Base-by-base conservation (phyloP, 1,140 invertebrate species). In the Zaprionus lachaisei region DNA sequence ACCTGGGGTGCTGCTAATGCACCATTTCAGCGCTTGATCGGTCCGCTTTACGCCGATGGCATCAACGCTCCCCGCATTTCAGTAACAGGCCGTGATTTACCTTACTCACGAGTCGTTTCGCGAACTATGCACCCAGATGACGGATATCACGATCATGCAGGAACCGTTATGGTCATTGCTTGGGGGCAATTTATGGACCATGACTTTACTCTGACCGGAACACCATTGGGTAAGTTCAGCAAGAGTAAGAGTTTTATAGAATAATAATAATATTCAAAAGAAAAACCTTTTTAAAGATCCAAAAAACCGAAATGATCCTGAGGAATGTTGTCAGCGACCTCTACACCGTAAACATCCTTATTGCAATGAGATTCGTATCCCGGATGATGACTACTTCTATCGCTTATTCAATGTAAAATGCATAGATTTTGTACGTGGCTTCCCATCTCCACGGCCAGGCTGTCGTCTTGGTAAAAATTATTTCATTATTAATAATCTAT, bases 131-230 rank as follows among this genome's bases (percentile, higher is more conserved):
- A 98, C 93, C 96, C 97, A 5, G 97, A 98, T 82, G 97, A 98
- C 75, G 97, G 97, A 28, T 97, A 95, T 94, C 97, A 98, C 86
- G 97, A 98, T 93, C 97, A 98, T 91, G 97, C 97, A n/a, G 97
- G 97, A 54, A 98, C 97, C 14, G 97, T 98, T 72, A 97, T 98
- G 96, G 95, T 98, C 49, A 97, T 98, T 70, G 97, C 97, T 61
- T 98, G 97, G 97, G 97, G 97, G 81, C 98, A 98, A 93, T 98
- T 98, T 93, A 97, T 98, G 95, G 98, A 98, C 93, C 98, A 98
- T 93, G 98, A 98, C 92, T 96, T 98, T 80, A 98, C 97, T 1
- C 94, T 98, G 11, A 98, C 97, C 58, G 97, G 95, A 31, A 97
- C 97, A 34, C 97, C 97, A 68, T 93, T 97, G 72, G 97, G 97